phyloP scores from a whole-genome alignment of 2,797 vertebrate species.

The Paratrypauchen microcephalus region DNA sequence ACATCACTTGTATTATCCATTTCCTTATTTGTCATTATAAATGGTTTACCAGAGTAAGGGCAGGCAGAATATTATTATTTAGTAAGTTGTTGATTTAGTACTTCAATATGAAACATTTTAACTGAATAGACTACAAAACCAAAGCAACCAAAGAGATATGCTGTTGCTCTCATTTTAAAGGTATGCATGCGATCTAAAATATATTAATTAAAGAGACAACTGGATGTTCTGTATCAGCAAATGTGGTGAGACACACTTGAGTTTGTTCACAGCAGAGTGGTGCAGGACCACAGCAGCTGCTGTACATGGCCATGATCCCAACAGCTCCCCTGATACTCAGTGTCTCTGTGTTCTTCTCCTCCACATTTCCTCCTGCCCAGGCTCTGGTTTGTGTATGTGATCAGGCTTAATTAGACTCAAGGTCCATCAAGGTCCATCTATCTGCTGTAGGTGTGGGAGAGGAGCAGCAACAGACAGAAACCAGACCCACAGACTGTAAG shows the following conservation, averaged over 20 bases:
- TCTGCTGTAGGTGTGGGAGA: slow-evolving; percentile 19
- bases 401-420: slow-evolving; percentile 32
- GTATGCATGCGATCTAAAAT: neutral
- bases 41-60: neutral
- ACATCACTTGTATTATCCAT: neutral
- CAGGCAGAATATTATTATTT: neutral
- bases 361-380: slow-evolving; percentile 13
- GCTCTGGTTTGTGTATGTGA: slow-evolving; percentile 13
- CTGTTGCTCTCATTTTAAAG: neutral
- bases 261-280: slow-evolving; percentile 39
- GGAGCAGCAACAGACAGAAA: slow-evolving; percentile 19
- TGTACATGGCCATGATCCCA: slow-evolving; percentile 66
- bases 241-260: slow-evolving; percentile 10
- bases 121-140: neutral
- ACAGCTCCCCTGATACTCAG: slow-evolving; percentile 52
- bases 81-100: neutral
- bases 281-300: slow-evolving; percentile 67
- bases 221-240: neutral
- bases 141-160: neutral
- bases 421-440: slow-evolving; percentile 15
- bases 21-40: neutral
- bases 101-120: neutral
- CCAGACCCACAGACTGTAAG: slow-evolving; percentile 10
- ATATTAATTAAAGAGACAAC: neutral
- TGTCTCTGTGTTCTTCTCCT: slow-evolving; percentile 38